phyloP scores from a whole-genome alignment of 2,113 vertebrate species.

The Onychorhynchus coronatus region DNA sequence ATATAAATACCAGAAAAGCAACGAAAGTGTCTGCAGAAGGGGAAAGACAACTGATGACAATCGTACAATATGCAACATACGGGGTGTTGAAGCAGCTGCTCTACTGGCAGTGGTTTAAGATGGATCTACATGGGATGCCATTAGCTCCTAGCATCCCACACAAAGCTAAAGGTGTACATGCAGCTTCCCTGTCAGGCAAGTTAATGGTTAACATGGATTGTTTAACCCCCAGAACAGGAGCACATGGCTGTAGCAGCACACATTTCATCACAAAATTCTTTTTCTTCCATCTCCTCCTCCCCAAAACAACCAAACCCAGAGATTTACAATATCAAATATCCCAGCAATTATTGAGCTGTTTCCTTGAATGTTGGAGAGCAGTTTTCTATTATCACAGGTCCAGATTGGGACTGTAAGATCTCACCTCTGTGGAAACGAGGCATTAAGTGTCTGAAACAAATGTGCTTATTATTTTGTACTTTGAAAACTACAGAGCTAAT shows the following conservation, averaged over 20 bases:
- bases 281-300: not conserved
- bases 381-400: not conserved
- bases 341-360: not conserved
- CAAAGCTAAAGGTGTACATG: not conserved
- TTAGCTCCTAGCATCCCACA: not conserved
- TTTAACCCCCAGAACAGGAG: not conserved
- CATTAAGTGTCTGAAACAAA: slow-evolving; percentile 5
- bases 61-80: not conserved
- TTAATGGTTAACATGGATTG: not conserved
- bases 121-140: not conserved
- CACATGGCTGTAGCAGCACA: not conserved
- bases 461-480: not conserved
- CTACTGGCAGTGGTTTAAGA: not conserved
- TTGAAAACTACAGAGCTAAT: not conserved
- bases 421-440: slow-evolving; percentile 8
- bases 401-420: not conserved
- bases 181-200: not conserved
- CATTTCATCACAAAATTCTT: not conserved
- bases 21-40: not conserved
- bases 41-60: not conserved
- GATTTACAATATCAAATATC: not conserved
- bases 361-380: not conserved
- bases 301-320: not conserved
- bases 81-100: slow-evolving; percentile 11
- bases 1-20: not conserved